These are phyloP conservation scores for Helicoverpa zea DNA, from an alignment of 1,140 invertebrate genomes.

Conservation along the genomic window DNA sequence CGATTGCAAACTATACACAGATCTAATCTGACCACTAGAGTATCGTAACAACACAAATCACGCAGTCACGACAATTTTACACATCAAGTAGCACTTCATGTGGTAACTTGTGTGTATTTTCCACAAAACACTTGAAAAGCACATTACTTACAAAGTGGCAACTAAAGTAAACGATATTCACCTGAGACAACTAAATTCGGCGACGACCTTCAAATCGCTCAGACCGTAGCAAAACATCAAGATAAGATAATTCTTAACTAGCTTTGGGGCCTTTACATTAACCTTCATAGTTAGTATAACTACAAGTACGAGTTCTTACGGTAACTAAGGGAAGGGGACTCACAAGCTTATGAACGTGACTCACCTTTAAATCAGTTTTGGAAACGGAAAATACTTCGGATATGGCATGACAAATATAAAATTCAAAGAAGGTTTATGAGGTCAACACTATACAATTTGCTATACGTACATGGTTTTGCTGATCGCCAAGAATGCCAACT, in stretches of 20 bases:
- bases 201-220: slow-evolving; percentile 59
- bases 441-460: slow-evolving; percentile 16
- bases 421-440: slow-evolving; percentile 36
- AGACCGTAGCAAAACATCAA: slow-evolving; percentile 49
- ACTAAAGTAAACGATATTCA: slow-evolving; percentile 64
- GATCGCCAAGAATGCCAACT: slow-evolving; percentile 83
- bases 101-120: slow-evolving; percentile 24
- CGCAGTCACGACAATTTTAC: slow-evolving; percentile 55
- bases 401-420: slow-evolving; percentile 35
- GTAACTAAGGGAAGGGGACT: slow-evolving; percentile 44
- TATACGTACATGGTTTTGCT: slow-evolving; percentile 84
- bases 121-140: slow-evolving; percentile 13
- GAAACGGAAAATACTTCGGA: slow-evolving; percentile 34
- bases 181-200: slow-evolving; percentile 63
- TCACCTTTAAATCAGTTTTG: slow-evolving; percentile 46
- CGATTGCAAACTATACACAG: slow-evolving; percentile 17
- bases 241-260: slow-evolving; percentile 71
- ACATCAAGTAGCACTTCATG: slow-evolving; percentile 30
- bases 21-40: slow-evolving; percentile 40
- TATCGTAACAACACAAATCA: slow-evolving; percentile 54
- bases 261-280: slow-evolving; percentile 36
- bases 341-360: slow-evolving; percentile 45
- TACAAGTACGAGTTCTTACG: slow-evolving; percentile 3
- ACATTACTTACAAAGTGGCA: slow-evolving; percentile 10
- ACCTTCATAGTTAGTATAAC: slow-evolving; percentile 19